A percentile compares a stretch with the other conserved stretches of the same genome.
Evolutionary conservation across 2,797 vertebrate genomes (phyloP).

Genomic region (Acipenser ruthenus): DNA sequence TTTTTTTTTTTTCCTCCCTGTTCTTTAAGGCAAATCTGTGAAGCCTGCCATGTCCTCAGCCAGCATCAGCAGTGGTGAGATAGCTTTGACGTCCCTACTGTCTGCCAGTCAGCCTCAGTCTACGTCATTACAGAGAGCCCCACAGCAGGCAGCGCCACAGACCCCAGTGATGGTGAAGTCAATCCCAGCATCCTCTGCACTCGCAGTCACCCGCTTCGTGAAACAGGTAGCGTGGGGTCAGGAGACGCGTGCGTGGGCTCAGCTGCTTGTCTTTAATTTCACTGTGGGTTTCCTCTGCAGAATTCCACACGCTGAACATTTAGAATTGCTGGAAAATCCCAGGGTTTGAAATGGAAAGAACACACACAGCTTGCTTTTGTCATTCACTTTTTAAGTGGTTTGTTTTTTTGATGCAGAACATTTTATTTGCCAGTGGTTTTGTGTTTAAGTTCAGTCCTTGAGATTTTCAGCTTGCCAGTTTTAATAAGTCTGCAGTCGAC

Average conservation of each 20-base stretch:
- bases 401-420: too few relatives aligned
- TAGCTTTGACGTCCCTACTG: slow-evolving; percentile 53
- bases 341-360: slow-evolving; percentile 29
- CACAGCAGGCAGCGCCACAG: slow-evolving; percentile 68
- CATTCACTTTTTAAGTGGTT: too few relatives aligned
- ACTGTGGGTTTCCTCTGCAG: too few relatives aligned
- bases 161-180: slow-evolving; percentile 72
- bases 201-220: slow-evolving; percentile 65
- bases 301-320: too few relatives aligned
- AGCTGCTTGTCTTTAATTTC: slow-evolving; percentile 21
- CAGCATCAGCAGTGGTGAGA: slow-evolving; percentile 42
- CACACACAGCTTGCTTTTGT: too few relatives aligned
- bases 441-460: too few relatives aligned
- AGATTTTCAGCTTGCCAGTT: too few relatives aligned
- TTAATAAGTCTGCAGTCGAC: too few relatives aligned
- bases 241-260: background rate
- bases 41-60: slow-evolving; percentile 34
- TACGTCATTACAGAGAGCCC: slow-evolving; percentile 59
- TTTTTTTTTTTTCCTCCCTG: slow-evolving; percentile 8
- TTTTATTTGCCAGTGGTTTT: too few relatives aligned
- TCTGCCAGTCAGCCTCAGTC: slow-evolving; percentile 67
- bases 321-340: too few relatives aligned
- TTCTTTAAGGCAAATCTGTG: slow-evolving; percentile 40
- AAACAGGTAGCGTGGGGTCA: slow-evolving; percentile 58
- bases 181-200: slow-evolving; percentile 55